Evolutionary conservation across 2,888 invertebrate genomes (phyloP).

Genomic region (Sympetrum striolatum): DNA sequence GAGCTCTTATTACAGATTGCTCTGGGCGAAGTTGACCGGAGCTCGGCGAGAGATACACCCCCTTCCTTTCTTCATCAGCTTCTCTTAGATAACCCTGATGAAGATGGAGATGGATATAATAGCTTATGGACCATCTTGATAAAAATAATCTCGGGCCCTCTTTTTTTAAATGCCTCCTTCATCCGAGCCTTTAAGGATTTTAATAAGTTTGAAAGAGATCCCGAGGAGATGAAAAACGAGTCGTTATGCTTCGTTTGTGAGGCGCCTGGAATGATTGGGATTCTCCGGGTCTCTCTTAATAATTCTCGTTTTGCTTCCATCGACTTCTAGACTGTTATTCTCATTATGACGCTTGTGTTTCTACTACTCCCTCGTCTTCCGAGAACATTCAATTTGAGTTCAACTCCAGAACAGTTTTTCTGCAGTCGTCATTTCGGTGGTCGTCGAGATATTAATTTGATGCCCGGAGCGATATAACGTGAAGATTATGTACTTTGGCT

Average conservation of each 20-base stretch:
- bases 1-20: background rate
- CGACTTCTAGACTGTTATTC: background rate
- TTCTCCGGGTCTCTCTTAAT: background rate
- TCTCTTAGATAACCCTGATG: background rate
- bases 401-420: background rate
- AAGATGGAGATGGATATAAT: background rate
- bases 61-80: background rate
- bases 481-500: background rate
- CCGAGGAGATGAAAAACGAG: background rate
- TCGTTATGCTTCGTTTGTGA: background rate
- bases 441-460: conserved; percentile 27
- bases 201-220: background rate
- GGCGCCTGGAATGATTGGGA: conserved; percentile 23
- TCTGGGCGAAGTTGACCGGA: background rate
- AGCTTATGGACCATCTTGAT: background rate
- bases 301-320: background rate
- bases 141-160: background rate
- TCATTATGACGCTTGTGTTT: background rate
- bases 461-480: background rate
- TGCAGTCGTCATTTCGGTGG: background rate
- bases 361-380: background rate
- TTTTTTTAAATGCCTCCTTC: background rate
- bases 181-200: background rate
- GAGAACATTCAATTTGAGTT: too few relatives aligned
- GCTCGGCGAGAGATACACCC: background rate